Base-by-base conservation (phyloP, 2,888 invertebrate genomes). In the Hofmannophila pseudospretella region DNA sequence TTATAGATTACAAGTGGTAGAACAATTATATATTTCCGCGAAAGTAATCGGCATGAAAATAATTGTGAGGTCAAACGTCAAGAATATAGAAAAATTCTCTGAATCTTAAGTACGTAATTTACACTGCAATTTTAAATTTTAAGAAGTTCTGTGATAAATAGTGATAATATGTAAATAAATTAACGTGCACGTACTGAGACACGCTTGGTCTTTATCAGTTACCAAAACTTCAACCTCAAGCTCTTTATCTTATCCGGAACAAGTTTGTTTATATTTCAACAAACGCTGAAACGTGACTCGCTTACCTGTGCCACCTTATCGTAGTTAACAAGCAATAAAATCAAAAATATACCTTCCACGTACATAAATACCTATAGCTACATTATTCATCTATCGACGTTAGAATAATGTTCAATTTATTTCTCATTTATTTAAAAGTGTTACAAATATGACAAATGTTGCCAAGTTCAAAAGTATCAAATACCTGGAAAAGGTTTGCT, bases 191-290 rank as follows among this genome's bases (percentile, higher is more conserved):
- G 32, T 37, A 43, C 25, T 32, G 32, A 16, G 28, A 40, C 32
- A 41, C 38, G 42, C 36, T 42, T 47, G 38, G 38, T 49, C 48
- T 57, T 67, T 67, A 72, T 68, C 63, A 58, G 54, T 56, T 56
- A 64, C 64, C 56, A 53, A 70, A 70, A 63, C 49, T 58, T 49
- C 47, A 51, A 53, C 55, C 58, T 58, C 56, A 67, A 61, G 69
- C 76, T 23, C 76, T 76, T 80, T 82, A 84, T 84, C 84, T 82
- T 84, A 84, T 84, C 82, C 81, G 81, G 76, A 80, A 82, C 75
- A 76, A 79, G 76, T 81, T 81, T 84, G 84, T 82, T 84, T 84
- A 82, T 79, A 80, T 81, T 82, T 71, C 65, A 72, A 81, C 76
- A 78, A 79, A 81, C 73, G 71, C 67, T 77, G 67, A 77, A 84